Evolutionary conservation across 2,113 vertebrate genomes (phyloP).

Genomic region (Seriola quinqueradiata): DNA sequence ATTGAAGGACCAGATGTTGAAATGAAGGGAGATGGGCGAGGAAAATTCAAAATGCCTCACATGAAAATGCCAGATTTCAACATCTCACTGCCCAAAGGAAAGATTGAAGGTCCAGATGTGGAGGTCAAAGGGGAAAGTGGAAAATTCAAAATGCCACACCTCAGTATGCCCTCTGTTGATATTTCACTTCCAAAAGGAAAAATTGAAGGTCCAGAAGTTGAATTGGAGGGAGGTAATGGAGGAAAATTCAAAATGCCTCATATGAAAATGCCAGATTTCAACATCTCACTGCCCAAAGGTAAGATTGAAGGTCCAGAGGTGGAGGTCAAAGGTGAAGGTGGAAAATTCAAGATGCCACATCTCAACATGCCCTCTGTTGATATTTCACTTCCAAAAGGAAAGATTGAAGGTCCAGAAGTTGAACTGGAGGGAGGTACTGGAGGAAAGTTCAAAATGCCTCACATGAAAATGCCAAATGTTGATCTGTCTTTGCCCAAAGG

Average conservation of each 20-base stretch:
- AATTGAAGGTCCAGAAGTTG: constrained; percentile 29
- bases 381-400: constrained; percentile 70
- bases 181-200: constrained; percentile 52
- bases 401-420: constrained; percentile 15
- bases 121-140: constrained; percentile 52
- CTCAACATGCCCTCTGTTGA: constrained; percentile 72
- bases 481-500: constrained; percentile 62
- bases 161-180: constrained; percentile 36
- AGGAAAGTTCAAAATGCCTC: constrained; percentile 65
- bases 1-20: not conserved
- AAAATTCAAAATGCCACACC: constrained; percentile 37
- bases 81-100: constrained; percentile 29
- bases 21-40: too few species aligned
- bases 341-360: constrained; percentile 55
- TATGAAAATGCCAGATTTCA: constrained; percentile 61
- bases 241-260: constrained; percentile 57
- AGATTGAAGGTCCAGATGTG: constrained; percentile 60
- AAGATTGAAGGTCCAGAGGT: constrained; percentile 38
- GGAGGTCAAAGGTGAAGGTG: constrained; percentile 36
- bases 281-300: constrained; percentile 71
- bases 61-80: constrained; percentile 56
- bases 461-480: constrained; percentile 66
- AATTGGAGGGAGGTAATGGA: constrained; percentile 22
- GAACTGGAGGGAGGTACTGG: too few species aligned
- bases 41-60: constrained; percentile 16